Evolutionary conservation across 1,140 invertebrate genomes (phyloP).

Genomic region (Ips typographus): DNA sequence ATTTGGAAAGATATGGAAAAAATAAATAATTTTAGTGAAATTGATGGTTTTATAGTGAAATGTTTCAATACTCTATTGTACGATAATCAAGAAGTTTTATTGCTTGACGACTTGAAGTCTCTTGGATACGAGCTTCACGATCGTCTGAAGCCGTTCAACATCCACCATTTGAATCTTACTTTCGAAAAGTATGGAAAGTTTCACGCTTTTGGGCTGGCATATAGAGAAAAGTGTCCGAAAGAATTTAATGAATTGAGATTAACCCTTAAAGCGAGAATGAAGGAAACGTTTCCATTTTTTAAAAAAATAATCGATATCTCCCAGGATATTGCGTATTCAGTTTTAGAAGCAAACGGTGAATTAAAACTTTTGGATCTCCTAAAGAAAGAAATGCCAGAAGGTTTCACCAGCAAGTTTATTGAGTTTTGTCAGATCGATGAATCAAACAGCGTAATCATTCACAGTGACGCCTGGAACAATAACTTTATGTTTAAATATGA

Average conservation of each 20-base stretch:
- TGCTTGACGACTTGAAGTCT: slow-evolving; percentile 15
- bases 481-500: slow-evolving; percentile 58
- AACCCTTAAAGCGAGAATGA: slow-evolving; percentile 3
- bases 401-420: background rate
- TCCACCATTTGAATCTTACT: slow-evolving; percentile 34
- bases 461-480: slow-evolving; percentile 59
- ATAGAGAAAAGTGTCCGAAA: slow-evolving; percentile 50
- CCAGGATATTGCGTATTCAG: background rate
- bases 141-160: slow-evolving; percentile 4
- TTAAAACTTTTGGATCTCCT: background rate
- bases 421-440: background rate
- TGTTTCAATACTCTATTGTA: slow-evolving; percentile 4
- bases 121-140: slow-evolving; percentile 15
- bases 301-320: background rate
- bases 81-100: slow-evolving; percentile 8
- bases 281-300: background rate
- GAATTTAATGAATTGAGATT: slow-evolving; percentile 14
- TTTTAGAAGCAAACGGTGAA: slow-evolving; percentile 4
- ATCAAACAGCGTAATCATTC: slow-evolving; percentile 25
- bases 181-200: slow-evolving; percentile 55
- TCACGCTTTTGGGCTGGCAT: slow-evolving; percentile 55
- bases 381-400: background rate
- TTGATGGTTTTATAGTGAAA: slow-evolving; percentile 5
- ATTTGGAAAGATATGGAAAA: slow-evolving; percentile 20
- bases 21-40: background rate